phyloP scores from a whole-genome alignment of 1,140 invertebrate genomes.

The Venturia canescens region DNA sequence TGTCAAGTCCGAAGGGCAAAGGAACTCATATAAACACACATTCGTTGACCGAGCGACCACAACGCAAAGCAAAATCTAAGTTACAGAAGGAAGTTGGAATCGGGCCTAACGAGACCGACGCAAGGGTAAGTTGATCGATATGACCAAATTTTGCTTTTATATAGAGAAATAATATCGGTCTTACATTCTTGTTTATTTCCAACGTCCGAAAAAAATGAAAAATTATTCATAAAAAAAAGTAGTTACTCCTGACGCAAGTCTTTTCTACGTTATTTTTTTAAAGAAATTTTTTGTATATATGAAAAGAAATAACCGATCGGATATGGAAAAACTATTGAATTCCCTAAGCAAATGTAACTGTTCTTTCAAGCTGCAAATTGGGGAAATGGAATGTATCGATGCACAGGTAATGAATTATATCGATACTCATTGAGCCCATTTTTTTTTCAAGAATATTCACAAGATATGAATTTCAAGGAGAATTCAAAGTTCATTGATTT shows the following conservation, averaged over 20 bases:
- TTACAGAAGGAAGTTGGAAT: slow-evolving; percentile 78
- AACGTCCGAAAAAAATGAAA: too few species aligned
- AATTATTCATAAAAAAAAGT: too few species aligned
- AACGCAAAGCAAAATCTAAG: slow-evolving; percentile 74
- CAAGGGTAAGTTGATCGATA: slow-evolving; percentile 76
- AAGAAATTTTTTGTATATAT: too few species aligned
- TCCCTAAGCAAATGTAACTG: slow-evolving; percentile 53
- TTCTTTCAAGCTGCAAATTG: slow-evolving; percentile 80
- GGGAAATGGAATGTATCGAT: slow-evolving; percentile 81
- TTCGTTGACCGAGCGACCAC: slow-evolving; percentile 69
- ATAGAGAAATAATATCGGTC: not conserved
- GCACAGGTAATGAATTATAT: slow-evolving; percentile 77
- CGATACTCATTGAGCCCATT: not conserved
- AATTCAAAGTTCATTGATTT: slow-evolving; percentile 25
- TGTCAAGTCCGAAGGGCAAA: slow-evolving; percentile 77
- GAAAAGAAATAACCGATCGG: too few species aligned
- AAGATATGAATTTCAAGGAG: not conserved
- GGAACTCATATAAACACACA: slow-evolving; percentile 72
- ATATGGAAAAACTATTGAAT: too few species aligned
- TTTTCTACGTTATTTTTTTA: too few species aligned
- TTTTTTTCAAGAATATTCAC: not conserved
- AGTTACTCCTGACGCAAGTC: too few species aligned
- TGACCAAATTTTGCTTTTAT: slow-evolving; percentile 33
- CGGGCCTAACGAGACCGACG: slow-evolving; percentile 80
- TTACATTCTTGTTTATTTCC: slow-evolving; percentile 20